Evolutionary conservation across 2,113 vertebrate species (phyloP).

Genomic region (Leptocoma aspasia): DNA sequence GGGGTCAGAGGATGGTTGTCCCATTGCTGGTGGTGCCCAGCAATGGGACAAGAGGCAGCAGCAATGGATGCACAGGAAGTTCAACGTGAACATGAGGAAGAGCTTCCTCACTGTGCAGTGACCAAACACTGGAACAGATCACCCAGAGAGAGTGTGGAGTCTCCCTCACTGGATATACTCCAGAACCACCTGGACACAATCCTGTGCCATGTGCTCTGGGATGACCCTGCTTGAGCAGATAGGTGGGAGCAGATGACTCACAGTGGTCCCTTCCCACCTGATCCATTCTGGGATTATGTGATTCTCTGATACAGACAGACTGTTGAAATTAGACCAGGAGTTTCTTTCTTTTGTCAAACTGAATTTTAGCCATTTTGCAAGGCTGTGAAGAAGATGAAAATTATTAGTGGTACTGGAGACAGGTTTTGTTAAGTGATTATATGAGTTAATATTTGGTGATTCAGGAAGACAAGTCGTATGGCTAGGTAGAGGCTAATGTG

Average conservation of each 20-base stretch:
- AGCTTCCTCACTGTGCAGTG: not conserved
- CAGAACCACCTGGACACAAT: fast-evolving
- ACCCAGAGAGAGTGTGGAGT: not conserved
- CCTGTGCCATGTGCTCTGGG: too few species aligned
- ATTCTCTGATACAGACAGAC: not conserved
- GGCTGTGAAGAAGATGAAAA: not conserved
- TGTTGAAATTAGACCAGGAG: not conserved
- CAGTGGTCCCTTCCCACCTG: fast-evolving
- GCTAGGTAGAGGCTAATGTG: not conserved
- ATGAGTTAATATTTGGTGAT: not conserved
- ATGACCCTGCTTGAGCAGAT: not conserved
- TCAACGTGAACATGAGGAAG: not conserved
- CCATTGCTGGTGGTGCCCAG: too few species aligned
- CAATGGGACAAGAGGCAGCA: not conserved
- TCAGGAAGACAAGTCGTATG: not conserved
- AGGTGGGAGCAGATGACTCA: fast-evolving
- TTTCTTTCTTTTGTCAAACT: not conserved
- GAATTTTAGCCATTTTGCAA: not conserved
- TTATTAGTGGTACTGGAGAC: not conserved
- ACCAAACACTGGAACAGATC: fast-evolving
- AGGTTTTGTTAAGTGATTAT: not conserved
- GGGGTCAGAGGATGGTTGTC: too few species aligned
- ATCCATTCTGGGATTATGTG: not conserved
- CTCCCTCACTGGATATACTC: not conserved
- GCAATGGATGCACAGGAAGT: fast-evolving